Conservation (phyloP, 1,140 invertebrate genomes). For the Pararge aegeria region DNA sequence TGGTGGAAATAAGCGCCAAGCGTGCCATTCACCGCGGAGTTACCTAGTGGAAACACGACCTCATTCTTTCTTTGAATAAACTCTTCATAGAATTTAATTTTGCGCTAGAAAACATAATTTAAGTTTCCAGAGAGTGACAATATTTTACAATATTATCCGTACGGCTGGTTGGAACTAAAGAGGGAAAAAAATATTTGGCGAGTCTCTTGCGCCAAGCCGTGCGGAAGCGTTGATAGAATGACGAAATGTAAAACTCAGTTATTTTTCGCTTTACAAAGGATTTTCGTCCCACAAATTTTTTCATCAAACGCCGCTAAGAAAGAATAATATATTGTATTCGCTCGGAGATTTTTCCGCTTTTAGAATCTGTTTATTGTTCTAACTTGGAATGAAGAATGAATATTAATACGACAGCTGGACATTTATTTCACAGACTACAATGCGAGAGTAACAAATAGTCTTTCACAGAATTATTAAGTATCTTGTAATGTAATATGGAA, state of each 20-base stretch:
- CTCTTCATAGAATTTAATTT: not conserved
- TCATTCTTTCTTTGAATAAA: not conserved
- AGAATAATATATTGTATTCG: not conserved
- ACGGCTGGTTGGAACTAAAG: not conserved
- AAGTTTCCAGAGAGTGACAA: conserved; percentile 5
- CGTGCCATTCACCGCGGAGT: too few relatives aligned
- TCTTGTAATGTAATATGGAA: too few relatives aligned
- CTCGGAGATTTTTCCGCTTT: not conserved
- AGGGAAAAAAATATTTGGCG: conserved; percentile 8
- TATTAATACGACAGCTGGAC: not conserved
- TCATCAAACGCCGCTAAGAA: conserved; percentile 9
- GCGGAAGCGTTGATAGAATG: conserved; percentile 12
- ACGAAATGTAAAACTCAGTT: conserved; percentile 12
- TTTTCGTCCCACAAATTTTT: conserved; percentile 10
- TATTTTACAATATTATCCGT: conserved; percentile 9
- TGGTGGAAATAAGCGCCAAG: too few relatives aligned
- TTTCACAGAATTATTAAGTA: too few relatives aligned
- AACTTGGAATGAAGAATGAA: not conserved
- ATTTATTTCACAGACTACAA: not conserved
- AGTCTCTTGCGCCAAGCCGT: not conserved
- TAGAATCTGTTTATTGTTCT: not conserved
- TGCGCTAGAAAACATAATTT: not conserved
- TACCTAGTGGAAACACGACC: too few relatives aligned
- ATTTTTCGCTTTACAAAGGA: conserved; percentile 13
- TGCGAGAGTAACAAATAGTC: too few relatives aligned